Evolutionary conservation across 2,888 invertebrate genomes (phyloP).

Genomic region (Hirtodrosophila trivittata): DNA sequence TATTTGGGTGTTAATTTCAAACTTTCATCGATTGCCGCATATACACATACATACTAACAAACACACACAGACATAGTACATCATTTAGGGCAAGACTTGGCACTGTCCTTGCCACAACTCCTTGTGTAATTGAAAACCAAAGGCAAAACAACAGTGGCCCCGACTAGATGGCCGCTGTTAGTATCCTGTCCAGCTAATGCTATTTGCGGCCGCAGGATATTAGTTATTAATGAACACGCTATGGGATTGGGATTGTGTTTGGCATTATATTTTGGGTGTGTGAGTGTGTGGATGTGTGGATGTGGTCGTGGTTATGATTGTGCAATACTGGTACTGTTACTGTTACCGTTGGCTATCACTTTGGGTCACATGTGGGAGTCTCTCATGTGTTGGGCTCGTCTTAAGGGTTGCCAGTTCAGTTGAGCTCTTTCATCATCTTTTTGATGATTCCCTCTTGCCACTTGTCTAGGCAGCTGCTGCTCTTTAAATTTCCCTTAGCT

Average conservation of each 20-base stretch:
- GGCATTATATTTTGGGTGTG: slow-evolving; percentile 9
- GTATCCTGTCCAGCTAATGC: slow-evolving; percentile 59
- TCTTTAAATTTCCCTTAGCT: slow-evolving; percentile 53
- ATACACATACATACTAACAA: slow-evolving; percentile 22
- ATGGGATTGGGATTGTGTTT: slow-evolving; percentile 39
- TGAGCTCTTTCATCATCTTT: slow-evolving; percentile 56
- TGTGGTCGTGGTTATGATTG: not conserved
- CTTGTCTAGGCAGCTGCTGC: slow-evolving; percentile 23
- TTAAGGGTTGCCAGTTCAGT: slow-evolving; percentile 56
- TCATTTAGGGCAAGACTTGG: slow-evolving; percentile 36
- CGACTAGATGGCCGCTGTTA: slow-evolving; percentile 25
- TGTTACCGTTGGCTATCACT: not conserved
- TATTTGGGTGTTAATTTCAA: slow-evolving; percentile 76
- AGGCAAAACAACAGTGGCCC: slow-evolving; percentile 67
- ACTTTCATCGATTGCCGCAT: slow-evolving; percentile 69
- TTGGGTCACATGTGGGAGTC: slow-evolving; percentile 16
- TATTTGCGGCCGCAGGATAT: slow-evolving; percentile 76
- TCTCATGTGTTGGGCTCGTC: slow-evolving; percentile 34
- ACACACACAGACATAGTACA: slow-evolving; percentile 26
- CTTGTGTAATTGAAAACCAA: slow-evolving; percentile 75
- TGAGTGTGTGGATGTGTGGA: slow-evolving; percentile 10
- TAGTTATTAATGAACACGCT: slow-evolving; percentile 77
- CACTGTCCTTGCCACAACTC: slow-evolving; percentile 47
- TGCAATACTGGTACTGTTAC: not conserved
- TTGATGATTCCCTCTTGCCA: slow-evolving; percentile 29